These are phyloP conservation scores for Coluber constrictor DNA, from an alignment of 2,797 vertebrate species.

Conservation along the genomic window DNA sequence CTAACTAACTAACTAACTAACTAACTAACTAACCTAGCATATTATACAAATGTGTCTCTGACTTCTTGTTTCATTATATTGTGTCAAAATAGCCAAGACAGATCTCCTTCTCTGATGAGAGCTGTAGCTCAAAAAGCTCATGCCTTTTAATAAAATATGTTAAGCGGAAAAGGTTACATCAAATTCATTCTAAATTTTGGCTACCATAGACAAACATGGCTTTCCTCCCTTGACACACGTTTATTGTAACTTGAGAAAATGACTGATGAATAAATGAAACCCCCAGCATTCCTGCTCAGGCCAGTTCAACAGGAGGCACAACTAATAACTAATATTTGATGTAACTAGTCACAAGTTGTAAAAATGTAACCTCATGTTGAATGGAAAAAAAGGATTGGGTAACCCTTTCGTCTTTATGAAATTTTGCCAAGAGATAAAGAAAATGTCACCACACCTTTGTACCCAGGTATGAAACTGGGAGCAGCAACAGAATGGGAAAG, in stretches of 20 bases:
- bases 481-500: background rate
- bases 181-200: background rate
- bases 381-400: background rate
- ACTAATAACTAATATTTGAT: background rate
- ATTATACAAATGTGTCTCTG: background rate
- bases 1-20: too few species aligned
- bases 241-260: accelerated
- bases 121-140: background rate
- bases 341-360: background rate
- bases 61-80: background rate
- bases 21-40: background rate
- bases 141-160: background rate
- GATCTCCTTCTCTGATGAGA: background rate
- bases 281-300: background rate
- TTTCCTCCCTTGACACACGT: background rate
- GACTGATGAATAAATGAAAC: background rate
- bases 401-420: background rate
- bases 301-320: background rate
- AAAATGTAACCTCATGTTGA: background rate
- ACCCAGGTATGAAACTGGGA: background rate
- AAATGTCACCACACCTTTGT: background rate
- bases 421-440: background rate
- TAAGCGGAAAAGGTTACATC: background rate
- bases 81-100: background rate
- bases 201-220: background rate